Percentiles rank a stretch among this genome's conserved stretches.
Conservation (phyloP, 2,797 vertebrate genomes). For the Chanos chanos region DNA sequence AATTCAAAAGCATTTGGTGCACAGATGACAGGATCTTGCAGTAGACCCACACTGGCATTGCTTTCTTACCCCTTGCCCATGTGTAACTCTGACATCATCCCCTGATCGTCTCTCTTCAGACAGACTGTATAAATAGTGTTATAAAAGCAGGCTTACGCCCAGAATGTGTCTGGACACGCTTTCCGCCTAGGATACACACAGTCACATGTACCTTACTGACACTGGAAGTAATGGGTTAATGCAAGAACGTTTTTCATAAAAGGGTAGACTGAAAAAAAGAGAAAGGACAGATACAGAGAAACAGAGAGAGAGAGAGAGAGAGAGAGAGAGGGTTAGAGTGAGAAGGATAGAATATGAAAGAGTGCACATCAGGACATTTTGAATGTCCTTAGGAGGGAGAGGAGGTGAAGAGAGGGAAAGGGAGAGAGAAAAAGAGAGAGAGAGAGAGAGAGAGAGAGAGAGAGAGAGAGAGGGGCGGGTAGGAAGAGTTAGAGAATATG, state of each 20-base stretch:
- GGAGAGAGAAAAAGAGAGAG: not conserved
- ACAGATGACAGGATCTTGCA: no score
- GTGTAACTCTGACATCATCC: no score
- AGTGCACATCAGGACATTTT: not conserved
- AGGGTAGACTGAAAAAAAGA: not conserved
- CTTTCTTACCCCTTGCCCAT: no score
- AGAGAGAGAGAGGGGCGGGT: not conserved
- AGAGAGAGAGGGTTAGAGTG: not conserved
- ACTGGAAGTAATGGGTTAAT: no score
- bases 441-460: not conserved
- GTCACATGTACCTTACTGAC: no score
- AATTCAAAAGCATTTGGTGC: no score
- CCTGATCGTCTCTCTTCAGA: no score
- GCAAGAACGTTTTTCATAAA: no score
- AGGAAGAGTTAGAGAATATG: no score
- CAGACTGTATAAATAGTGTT: not conserved
- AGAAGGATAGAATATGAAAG: not conserved
- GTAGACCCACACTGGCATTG: no score
- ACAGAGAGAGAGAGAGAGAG: not conserved
- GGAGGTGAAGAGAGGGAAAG: not conserved
- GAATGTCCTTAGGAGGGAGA: not conserved
- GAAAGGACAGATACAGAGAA: not conserved
- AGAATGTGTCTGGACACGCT: not conserved
- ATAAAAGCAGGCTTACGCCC: not conserved
- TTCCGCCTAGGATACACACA: conserved; percentile 38